Evolutionary conservation across 2,888 invertebrate species (phyloP), one percentile per base, ranked within the genome.

Genomic region (Cephus spinipes): DNA sequence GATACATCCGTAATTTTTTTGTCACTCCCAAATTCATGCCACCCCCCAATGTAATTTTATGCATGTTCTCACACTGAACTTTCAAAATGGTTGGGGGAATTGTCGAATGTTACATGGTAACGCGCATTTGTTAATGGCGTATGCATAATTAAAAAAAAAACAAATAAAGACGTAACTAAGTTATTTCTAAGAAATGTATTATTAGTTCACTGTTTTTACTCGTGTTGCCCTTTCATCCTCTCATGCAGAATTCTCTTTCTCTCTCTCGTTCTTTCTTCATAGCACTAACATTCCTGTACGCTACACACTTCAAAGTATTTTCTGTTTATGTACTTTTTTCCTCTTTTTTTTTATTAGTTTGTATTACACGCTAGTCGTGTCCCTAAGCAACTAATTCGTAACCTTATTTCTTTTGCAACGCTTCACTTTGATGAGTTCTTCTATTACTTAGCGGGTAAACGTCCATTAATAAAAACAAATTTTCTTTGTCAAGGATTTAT

Each of bases 1-100:
- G 86, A 85, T 86, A 87, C 85, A 86, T 84, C 85, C 87, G 85
- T 87, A 79, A 80, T 85, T 86, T 84, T 88, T 88, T 80, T 81
- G 76, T 81, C 77, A 81, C 83, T 55, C 23, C 55, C 23, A 23
- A 55, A 55, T 55, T 55, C 23, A 2, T 55, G 9, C 55, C 6
- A 9, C 9, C 23, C 55, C 15, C 23, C 55, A 23, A 55, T 9
- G 55, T 9, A 23, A 9, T 55, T 55, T 55, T 55, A 55, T 55
- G 23, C 23, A 23, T 23, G 9, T 55, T 55, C 55, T 55, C 55
- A 23, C 55, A 23, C 23, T 55, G 55, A 55, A 55, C 55, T 55
- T 9, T 55, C 9, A 23, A 55, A 9, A 55, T 23, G 23, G 2
- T 23, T 23, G 55, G 23, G 55, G 9, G 55, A 9, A 55, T 55